These are phyloP conservation scores for Sebastes matsubarae DNA, from an alignment of 2,797 vertebrate species.

Conservation along the genomic window DNA sequence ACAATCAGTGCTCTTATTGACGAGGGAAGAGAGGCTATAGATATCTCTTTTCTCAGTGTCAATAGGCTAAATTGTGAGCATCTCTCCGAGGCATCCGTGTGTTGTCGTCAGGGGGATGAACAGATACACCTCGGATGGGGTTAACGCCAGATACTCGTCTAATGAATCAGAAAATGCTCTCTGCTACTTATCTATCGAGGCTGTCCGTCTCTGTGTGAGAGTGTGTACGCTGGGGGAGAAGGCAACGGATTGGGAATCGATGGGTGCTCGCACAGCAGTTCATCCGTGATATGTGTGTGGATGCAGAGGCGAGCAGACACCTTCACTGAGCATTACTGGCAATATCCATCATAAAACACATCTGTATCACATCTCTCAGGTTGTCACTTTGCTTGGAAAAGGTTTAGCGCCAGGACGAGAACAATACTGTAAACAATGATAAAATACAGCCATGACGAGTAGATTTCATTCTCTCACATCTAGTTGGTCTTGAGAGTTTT, in stretches of 20 bases:
- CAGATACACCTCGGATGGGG: conserved; percentile 14
- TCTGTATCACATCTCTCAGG: conserved; percentile 5
- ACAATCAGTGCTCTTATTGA: conserved; percentile 51
- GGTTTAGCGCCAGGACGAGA: background rate
- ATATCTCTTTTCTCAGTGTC: conserved; percentile 41
- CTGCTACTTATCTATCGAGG: conserved; percentile 43
- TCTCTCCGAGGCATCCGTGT: conserved; percentile 14
- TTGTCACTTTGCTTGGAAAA: background rate
- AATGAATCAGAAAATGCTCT: conserved; percentile 64
- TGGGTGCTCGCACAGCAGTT: conserved; percentile 47
- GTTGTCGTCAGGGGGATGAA: conserved; percentile 33
- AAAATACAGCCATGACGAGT: background rate
- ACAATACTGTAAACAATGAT: background rate
- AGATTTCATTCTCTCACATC: background rate
- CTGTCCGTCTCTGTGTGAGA: conserved; percentile 23
- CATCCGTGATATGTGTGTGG: conserved; percentile 1
- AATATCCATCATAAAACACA: conserved; percentile 2
- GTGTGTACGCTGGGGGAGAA: background rate
- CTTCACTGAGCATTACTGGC: conserved; percentile 14
- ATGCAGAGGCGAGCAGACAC: background rate
- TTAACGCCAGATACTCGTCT: conserved; percentile 33
- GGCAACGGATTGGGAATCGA: conserved; percentile 49
- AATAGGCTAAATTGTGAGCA: conserved; percentile 42
- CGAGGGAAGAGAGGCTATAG: conserved; percentile 14
- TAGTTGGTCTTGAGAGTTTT: background rate